phyloP scores from a whole-genome alignment of 2,797 vertebrate genomes.

The Sardinella longiceps region DNA sequence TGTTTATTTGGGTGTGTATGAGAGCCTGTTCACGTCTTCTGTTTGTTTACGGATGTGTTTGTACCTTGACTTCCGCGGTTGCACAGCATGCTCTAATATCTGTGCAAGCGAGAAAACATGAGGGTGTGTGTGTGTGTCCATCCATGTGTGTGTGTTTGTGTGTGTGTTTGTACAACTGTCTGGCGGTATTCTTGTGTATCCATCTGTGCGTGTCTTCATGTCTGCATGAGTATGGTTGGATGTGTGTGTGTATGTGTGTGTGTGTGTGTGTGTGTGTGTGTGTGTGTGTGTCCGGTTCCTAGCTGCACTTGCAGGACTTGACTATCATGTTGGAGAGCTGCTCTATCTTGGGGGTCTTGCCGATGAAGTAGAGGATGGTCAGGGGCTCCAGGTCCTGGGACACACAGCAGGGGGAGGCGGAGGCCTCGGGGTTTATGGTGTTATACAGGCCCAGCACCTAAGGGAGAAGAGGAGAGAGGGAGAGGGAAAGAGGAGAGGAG shows the following conservation, averaged over 20 bases:
- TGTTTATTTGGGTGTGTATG: conserved; percentile 25
- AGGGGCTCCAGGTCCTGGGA: conserved; percentile 96
- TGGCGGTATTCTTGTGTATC: not conserved
- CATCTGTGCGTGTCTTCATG: conserved; percentile 34
- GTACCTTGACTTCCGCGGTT: conserved; percentile 37
- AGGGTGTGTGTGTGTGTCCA: not conserved
- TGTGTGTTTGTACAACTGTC: conserved; percentile 17
- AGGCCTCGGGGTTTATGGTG: conserved; percentile 95
- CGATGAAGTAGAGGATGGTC: conserved; percentile 95
- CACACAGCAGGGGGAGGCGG: conserved; percentile 93
- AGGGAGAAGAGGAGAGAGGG: conserved; percentile 33
- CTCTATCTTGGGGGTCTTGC: conserved; percentile 95
- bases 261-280: conserved; percentile 31
- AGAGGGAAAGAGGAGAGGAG: not conserved
- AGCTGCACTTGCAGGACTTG: conserved; percentile 98
- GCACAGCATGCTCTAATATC: conserved; percentile 31
- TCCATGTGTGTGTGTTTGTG: not conserved
- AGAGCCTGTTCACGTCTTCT: conserved; percentile 16
- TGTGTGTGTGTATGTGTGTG: conserved; percentile 9
- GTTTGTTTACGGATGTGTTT: conserved; percentile 26
- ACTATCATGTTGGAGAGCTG: conserved; percentile 98
- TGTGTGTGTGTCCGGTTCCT: conserved; percentile 63
- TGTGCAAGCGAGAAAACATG: conserved; percentile 33
- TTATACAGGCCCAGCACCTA: conserved; percentile 95
- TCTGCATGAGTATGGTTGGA: not conserved